A percentile compares a stretch with the other conserved stretches of the same genome.
Evolutionary conservation across 1,140 invertebrate genomes (phyloP).

Genomic region (fruit fly (Drosophila melanogaster)): DNA sequence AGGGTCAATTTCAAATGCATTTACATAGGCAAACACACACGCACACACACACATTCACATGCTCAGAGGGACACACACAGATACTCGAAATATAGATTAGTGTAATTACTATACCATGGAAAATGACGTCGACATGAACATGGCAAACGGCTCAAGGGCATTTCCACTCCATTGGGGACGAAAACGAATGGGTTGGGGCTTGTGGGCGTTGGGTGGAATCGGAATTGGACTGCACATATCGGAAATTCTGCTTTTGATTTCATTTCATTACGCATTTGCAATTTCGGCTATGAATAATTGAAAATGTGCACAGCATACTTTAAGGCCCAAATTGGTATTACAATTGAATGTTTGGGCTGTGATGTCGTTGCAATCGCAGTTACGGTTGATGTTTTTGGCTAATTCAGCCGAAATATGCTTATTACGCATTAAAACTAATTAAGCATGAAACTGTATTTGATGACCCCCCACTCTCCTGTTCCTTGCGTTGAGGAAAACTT

Average conservation of each 20-base stretch:
- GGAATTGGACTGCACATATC: constrained; percentile 32
- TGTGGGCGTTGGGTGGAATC: not conserved
- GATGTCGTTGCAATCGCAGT: constrained; percentile 20
- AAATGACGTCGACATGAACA: constrained; percentile 67
- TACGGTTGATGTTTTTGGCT: constrained; percentile 53
- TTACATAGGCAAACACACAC: constrained; percentile 40
- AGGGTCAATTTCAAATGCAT: constrained; percentile 77
- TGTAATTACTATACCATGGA: constrained; percentile 68
- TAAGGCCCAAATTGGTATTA: constrained; percentile 72
- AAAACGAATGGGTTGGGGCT: constrained; percentile 23
- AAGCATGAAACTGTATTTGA: constrained; percentile 67
- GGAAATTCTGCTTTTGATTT: constrained; percentile 74
- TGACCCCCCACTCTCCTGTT: not conserved
- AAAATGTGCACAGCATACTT: constrained; percentile 73
- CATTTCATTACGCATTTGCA: constrained; percentile 78
- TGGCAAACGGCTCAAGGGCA: constrained; percentile 71
- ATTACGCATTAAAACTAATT: constrained; percentile 79
- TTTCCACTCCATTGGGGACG: constrained; percentile 54
- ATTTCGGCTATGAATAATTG: constrained; percentile 77
- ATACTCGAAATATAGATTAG: constrained; percentile 64
- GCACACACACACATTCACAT: constrained; percentile 6
- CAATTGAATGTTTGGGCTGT: constrained; percentile 39
- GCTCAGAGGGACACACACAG: constrained; percentile 6
- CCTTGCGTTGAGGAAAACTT: not conserved
- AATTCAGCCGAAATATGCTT: constrained; percentile 75